Evolutionary conservation across 2,797 vertebrate genomes (phyloP).

Genomic region (Tadarida brasiliensis): DNA sequence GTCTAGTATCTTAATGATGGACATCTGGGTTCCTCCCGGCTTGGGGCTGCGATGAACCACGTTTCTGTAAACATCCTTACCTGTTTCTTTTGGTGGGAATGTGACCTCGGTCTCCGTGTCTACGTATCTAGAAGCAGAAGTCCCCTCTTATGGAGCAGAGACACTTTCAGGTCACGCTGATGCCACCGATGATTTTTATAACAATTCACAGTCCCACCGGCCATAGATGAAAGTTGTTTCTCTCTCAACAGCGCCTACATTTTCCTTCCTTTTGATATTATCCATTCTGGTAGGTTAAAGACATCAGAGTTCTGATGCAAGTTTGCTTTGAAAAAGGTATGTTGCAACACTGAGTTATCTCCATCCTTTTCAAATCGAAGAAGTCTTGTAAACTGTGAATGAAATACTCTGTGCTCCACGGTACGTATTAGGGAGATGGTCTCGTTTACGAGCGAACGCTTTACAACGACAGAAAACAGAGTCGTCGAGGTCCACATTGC

Average conservation of each 20-base stretch:
- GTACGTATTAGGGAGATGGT: not conserved
- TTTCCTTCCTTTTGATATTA: not conserved
- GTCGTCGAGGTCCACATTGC: too few species aligned
- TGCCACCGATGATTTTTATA: not conserved
- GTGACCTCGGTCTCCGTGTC: not conserved
- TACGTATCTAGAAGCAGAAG: fast-evolving
- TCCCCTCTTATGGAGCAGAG: not conserved
- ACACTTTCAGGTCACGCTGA: not conserved
- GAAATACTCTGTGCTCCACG: not conserved
- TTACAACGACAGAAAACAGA: not conserved
- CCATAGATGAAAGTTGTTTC: not conserved
- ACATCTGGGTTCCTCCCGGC: not conserved
- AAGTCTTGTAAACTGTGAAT: not conserved
- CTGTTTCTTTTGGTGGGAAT: not conserved
- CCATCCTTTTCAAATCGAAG: not conserved
- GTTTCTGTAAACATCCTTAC: too few species aligned
- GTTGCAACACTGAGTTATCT: not conserved
- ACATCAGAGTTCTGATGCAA: not conserved
- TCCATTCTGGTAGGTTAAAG: not conserved
- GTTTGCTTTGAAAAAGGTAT: not conserved
- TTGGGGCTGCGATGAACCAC: not conserved
- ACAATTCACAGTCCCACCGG: too few species aligned
- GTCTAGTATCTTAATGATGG: not conserved
- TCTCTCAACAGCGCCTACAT: not conserved
- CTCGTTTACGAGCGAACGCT: not conserved